Percentiles rank a stretch among this genome's conserved stretches.
phyloP scores from a whole-genome alignment of 2,888 invertebrate genomes.

The Nemotelus pantherinus region DNA sequence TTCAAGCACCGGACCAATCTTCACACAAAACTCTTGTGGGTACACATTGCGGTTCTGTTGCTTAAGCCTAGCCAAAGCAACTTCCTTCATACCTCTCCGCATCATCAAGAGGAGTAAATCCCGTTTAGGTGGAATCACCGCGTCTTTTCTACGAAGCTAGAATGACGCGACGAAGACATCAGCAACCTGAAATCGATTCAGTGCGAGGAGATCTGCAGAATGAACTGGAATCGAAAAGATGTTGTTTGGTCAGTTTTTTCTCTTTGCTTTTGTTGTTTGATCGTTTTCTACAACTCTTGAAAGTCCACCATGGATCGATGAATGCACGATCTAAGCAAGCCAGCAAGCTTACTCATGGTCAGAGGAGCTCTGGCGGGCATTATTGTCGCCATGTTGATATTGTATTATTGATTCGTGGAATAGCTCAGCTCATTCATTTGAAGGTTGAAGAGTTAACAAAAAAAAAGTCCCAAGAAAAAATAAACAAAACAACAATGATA shows the following conservation, averaged over 20 bases:
- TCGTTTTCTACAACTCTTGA: neutral
- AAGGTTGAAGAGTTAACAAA: neutral
- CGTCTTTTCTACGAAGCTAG: conserved; percentile 4
- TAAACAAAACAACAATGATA: no score
- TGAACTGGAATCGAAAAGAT: neutral
- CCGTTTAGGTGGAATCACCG: conserved; percentile 6
- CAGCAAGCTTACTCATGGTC: no score
- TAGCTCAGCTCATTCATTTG: conserved; percentile 12
- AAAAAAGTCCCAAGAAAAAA: neutral
- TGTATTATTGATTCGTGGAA: conserved; percentile 23
- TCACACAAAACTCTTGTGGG: no score
- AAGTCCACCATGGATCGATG: conserved; percentile 3
- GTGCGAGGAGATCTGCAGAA: neutral
- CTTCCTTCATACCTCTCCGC: neutral
- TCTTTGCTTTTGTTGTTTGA: neutral
- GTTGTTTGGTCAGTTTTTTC: conserved; percentile 19
- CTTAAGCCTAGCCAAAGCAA: no score
- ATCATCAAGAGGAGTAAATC: neutral
- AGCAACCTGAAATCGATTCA: neutral
- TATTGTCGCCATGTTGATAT: conserved; percentile 17
- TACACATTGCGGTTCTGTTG: no score
- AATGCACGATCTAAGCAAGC: neutral
- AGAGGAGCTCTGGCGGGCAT: neutral
- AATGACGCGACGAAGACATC: conserved; percentile 24
- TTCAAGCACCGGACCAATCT: no score